A percentile compares a stretch with the other conserved stretches of the same genome.
Conservation (phyloP, 2,888 invertebrate species). For the Tetanocera ferruginea region DNA sequence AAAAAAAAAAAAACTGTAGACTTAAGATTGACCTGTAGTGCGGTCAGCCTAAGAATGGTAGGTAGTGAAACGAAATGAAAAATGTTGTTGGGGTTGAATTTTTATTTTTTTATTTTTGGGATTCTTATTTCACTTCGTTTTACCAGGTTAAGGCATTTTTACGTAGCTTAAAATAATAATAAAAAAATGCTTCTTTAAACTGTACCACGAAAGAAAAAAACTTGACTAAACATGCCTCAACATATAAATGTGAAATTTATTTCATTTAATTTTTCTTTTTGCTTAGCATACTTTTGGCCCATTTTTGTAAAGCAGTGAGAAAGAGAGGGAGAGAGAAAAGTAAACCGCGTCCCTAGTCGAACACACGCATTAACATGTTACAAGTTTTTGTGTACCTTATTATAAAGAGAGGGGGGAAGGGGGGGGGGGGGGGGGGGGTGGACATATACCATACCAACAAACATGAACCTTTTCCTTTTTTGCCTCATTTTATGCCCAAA, state of each 20-base stretch:
- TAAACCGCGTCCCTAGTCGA: too few relatives aligned
- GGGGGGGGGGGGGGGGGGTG: neutral
- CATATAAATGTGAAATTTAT: conserved; percentile 16
- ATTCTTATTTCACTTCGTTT: neutral
- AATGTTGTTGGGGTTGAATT: conserved; percentile 7
- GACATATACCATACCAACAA: neutral
- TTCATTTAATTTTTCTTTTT: conserved; percentile 12
- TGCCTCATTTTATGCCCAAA: conserved; percentile 2
- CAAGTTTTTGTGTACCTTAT: neutral
- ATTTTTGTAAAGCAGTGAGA: neutral
- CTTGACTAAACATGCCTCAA: neutral
- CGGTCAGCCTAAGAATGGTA: neutral
- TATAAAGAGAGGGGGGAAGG: neutral
- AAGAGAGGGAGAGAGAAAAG: neutral
- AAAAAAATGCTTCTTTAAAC: neutral
- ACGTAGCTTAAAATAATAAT: neutral
- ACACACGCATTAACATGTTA: neutral
- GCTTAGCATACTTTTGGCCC: neutral
- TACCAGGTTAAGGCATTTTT: neutral
- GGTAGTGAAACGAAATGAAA: neutral
- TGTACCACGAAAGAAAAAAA: neutral
- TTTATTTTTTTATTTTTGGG: neutral
- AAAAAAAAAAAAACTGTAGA: neutral
- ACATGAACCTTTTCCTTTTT: neutral
- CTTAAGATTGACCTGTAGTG: conserved; percentile 1